These are phyloP conservation scores for Rhopalosiphum nymphaeae DNA, from an alignment of 2,888 invertebrate genomes.

Conservation along the genomic window DNA sequence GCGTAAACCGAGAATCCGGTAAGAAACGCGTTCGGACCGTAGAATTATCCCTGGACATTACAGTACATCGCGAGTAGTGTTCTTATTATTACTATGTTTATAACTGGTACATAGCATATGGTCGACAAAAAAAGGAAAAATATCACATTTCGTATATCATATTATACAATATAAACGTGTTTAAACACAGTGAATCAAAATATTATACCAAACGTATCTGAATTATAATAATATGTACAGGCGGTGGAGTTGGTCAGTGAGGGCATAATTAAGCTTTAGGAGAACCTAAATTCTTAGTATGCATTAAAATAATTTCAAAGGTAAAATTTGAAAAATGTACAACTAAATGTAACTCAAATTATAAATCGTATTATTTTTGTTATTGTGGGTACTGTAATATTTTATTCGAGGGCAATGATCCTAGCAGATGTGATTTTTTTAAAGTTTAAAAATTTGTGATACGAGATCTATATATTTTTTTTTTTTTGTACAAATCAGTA, in stretches of 20 bases:
- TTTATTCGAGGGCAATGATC: too few relatives aligned
- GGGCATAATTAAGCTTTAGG: neutral
- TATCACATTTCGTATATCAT: neutral
- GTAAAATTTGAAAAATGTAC: too few relatives aligned
- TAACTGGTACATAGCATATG: neutral
- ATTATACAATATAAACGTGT: neutral
- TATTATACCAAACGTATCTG: neutral
- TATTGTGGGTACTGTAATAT: too few relatives aligned
- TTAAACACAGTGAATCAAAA: neutral
- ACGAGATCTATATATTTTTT: too few relatives aligned
- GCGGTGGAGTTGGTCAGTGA: neutral
- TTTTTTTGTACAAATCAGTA: too few relatives aligned
- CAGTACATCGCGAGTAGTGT: neutral
- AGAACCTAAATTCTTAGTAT: too few relatives aligned
- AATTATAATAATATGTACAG: neutral
- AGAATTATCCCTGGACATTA: conserved; percentile 47
- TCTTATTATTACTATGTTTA: neutral
- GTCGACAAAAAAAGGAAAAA: neutral
- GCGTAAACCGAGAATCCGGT: conserved; percentile 41
- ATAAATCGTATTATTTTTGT: too few relatives aligned
- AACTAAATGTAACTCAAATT: too few relatives aligned
- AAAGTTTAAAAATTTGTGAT: too few relatives aligned
- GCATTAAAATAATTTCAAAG: too few relatives aligned
- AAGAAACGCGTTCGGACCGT: conserved; percentile 47
- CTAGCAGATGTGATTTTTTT: too few relatives aligned